These are phyloP conservation scores for Ochotona curzoniae DNA, from an alignment of 2,113 vertebrate species.

Conservation along the genomic window DNA sequence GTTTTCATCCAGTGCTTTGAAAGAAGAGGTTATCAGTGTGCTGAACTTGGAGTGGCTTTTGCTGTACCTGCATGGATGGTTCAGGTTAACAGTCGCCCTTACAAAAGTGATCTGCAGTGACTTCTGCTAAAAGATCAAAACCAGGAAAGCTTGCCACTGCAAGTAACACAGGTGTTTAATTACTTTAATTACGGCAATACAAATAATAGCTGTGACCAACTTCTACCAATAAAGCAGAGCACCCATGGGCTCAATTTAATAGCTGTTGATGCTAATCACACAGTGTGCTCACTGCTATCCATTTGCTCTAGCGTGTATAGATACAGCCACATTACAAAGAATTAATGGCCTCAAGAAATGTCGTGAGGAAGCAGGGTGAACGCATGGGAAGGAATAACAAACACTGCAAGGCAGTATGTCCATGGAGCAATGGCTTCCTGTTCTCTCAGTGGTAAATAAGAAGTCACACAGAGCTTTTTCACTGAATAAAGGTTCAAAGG, in stretches of 20 bases:
- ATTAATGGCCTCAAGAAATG: background rate
- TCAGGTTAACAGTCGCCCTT: background rate
- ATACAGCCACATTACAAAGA: background rate
- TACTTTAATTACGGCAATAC: conserved; percentile 56
- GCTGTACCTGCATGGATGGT: background rate
- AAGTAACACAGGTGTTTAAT: conserved; percentile 19
- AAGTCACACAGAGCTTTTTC: background rate
- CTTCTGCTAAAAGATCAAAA: background rate
- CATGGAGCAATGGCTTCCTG: background rate
- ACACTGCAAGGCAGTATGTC: background rate
- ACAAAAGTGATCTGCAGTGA: background rate
- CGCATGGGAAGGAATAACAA: background rate
- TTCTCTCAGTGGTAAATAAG: background rate
- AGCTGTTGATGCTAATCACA: conserved; percentile 40
- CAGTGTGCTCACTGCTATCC: background rate
- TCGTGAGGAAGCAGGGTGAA: background rate
- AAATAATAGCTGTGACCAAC: conserved; percentile 4
- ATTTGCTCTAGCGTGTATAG: conserved; percentile 9
- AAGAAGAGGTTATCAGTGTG: background rate
- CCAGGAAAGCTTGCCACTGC: background rate
- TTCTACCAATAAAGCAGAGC: conserved; percentile 27
- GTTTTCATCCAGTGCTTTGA: background rate
- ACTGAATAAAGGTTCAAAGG: no score
- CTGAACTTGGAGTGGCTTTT: background rate
- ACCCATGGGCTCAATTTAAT: conserved; percentile 36